Percentiles rank a stretch among this genome's conserved stretches.
These are phyloP conservation scores for Sprattus sprattus DNA, from an alignment of 2,113 vertebrate genomes.

Conservation along the genomic window DNA sequence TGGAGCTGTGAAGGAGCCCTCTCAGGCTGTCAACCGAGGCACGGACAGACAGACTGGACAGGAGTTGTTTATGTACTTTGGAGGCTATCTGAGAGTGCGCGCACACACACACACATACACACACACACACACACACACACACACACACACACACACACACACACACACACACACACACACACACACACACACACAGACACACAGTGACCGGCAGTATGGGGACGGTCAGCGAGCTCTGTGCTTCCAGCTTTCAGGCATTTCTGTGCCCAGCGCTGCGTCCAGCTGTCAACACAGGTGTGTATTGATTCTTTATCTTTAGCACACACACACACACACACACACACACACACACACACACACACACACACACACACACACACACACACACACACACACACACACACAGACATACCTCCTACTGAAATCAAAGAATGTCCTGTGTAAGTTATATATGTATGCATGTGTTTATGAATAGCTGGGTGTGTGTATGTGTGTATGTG, in stretches of 20 bases:
- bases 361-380: neutral
- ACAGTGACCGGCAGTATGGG: constrained; percentile 69
- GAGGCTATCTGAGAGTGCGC: neutral
- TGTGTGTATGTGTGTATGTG: constrained; percentile 14
- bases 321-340: constrained; percentile 4
- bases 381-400: neutral
- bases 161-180: neutral
- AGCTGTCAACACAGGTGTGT: constrained; percentile 65
- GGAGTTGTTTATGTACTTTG: constrained; percentile 22
- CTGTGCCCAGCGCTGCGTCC: constrained; percentile 73
- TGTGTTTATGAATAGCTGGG: constrained; percentile 42
- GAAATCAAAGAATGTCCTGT: too few species aligned
- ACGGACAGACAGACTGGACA: neutral
- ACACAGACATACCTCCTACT: too few species aligned
- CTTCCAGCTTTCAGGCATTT: constrained; percentile 89
- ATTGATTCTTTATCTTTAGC: neutral
- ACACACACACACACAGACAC: neutral
- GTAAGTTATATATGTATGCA: neutral
- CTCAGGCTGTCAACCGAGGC: neutral
- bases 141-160: neutral
- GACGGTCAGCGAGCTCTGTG: constrained; percentile 86
- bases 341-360: neutral
- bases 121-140: constrained; percentile 31
- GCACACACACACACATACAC: constrained; percentile 5
- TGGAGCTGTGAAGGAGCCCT: neutral